Base-by-base conservation (phyloP, 2,888 invertebrate species). In the Meliscaeva auricollis region DNA sequence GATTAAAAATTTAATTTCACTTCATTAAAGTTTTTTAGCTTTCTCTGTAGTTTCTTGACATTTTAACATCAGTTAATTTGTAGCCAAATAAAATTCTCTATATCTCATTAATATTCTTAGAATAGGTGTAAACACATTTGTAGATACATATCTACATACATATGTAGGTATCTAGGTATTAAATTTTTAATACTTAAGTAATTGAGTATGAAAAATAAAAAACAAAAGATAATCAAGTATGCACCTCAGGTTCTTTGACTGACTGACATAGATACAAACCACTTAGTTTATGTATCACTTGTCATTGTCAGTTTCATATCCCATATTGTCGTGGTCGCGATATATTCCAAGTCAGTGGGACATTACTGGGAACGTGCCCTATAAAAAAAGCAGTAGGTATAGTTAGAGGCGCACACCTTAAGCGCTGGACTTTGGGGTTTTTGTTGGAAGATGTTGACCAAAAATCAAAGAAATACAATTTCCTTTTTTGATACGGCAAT, bases 371-470 rank as follows among this genome's bases (percentile, higher is more conserved):
- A 75, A 81, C 80, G 75, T 70, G 75, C 48, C 69, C 60, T 70
- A 50, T 41, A 38, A 54, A 35, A n/a, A 41, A 17, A 60, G 38
- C 3, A 38, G 38, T 6, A 38, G 38, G 3, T 3, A 48, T 32
- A 62, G 62, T 41, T 52, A 69, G n/a, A n/a, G 52, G 69, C 64
- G 75, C 80, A 81, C 80, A 81, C 80, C 80, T 81, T 70, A 81
- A 75, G 54, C 32, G 17, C 4, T 56, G n/a, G 20, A 58, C 58
- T 38, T 35, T 38, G 38, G 58, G 13, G 20, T 5, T 20, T 13
- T 20, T 20, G 4, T 38, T 35, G 20, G 0, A 1, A 20, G 6
- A 20, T 35, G 7, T 58, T 38, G 58, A 20, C 7, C 38, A 0
- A 13, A 17, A 35, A 8, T 17, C n/a, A n/a, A n/a, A n/a, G 35